phyloP scores from a whole-genome alignment of 1,140 invertebrate species.

The Harpegnathos saltator region DNA sequence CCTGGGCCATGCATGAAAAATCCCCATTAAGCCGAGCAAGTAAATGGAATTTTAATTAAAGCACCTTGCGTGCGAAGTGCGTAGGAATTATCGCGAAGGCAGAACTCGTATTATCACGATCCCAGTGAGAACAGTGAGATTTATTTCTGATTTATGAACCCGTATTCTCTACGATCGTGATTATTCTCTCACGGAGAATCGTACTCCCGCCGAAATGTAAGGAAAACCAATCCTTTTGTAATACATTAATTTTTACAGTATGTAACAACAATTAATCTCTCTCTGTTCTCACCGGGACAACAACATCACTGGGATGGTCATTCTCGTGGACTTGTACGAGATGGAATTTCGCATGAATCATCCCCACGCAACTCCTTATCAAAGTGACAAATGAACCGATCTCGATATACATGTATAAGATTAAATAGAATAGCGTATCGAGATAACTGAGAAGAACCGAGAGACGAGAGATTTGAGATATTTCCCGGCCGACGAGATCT shows the following conservation, averaged over 20 bases:
- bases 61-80: slow-evolving; percentile 47
- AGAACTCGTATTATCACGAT: slow-evolving; percentile 53
- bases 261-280: background rate
- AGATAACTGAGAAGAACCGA: background rate
- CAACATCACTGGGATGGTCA: too few relatives aligned
- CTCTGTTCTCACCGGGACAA: too few relatives aligned
- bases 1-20: slow-evolving; percentile 24
- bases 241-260: background rate
- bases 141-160: slow-evolving; percentile 42
- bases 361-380: slow-evolving; percentile 2
- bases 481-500: slow-evolving; percentile 2
- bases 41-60: slow-evolving; percentile 58
- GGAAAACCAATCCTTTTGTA: background rate
- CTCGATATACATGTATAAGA: slow-evolving; percentile 17
- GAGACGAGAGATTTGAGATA: background rate
- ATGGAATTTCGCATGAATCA: slow-evolving; percentile 1
- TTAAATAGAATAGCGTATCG: background rate
- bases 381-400: slow-evolving; percentile 11
- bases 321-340: background rate
- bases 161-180: slow-evolving; percentile 1
- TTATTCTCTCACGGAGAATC: slow-evolving; percentile 29
- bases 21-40: slow-evolving; percentile 26
- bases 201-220: background rate
- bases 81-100: slow-evolving; percentile 41
- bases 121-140: slow-evolving; percentile 37